These are phyloP conservation scores for Rhizomys pruinosus DNA, from an alignment of 2,113 vertebrate species.

Conservation along the genomic window DNA sequence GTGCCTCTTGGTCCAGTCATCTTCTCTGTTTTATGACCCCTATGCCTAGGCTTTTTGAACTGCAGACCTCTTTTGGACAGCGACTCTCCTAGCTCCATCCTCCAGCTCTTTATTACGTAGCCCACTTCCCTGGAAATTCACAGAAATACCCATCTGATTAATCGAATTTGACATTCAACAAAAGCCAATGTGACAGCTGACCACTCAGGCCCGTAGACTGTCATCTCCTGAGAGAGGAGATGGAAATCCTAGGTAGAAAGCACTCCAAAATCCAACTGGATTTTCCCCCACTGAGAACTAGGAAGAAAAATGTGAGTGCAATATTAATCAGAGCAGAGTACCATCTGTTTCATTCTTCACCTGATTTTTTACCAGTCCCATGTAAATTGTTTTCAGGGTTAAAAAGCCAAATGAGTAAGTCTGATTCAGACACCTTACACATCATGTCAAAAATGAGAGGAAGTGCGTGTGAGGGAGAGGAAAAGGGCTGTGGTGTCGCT, in stretches of 20 bases:
- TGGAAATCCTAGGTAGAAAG: neutral
- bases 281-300: too few relatives aligned
- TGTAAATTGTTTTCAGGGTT: too few relatives aligned
- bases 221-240: neutral
- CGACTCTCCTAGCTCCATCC: neutral
- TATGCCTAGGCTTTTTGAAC: too few relatives aligned
- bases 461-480: fast-evolving
- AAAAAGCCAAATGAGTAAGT: neutral
- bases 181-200: neutral
- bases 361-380: neutral
- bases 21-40: too few relatives aligned
- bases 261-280: neutral
- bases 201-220: neutral
- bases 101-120: neutral
- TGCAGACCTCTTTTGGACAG: neutral
- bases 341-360: too few relatives aligned
- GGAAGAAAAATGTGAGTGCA: neutral
- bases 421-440: too few relatives aligned
- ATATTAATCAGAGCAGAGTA: neutral
- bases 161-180: neutral
- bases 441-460: neutral
- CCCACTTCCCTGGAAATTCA: too few relatives aligned
- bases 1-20: too few relatives aligned
- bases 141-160: neutral
- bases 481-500: too few relatives aligned